phyloP scores from a whole-genome alignment of 2,113 vertebrate genomes.

The Rhea pennata region DNA sequence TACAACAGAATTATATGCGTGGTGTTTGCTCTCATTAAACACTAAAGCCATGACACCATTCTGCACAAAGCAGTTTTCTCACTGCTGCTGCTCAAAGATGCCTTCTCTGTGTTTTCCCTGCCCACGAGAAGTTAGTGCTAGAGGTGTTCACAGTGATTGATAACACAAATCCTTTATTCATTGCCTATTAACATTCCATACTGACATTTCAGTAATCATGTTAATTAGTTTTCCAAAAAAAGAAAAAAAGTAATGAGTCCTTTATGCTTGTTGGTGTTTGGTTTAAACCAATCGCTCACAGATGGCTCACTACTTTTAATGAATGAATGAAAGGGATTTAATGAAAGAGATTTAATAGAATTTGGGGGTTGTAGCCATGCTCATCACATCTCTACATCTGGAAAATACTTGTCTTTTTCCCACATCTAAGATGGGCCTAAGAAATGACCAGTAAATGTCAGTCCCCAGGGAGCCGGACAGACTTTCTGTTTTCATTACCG shows the following conservation, averaged over 20 bases:
- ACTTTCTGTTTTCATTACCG: not conserved
- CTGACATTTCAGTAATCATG: slow-evolving; percentile 22
- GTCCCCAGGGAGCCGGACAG: not conserved
- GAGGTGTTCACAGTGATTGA: not conserved
- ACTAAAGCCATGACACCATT: not conserved
- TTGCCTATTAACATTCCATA: not conserved
- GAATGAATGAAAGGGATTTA: not conserved
- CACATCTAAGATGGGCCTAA: not conserved
- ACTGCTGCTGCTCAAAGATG: not conserved
- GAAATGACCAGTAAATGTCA: not conserved
- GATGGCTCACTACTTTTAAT: not conserved
- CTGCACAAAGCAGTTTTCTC: not conserved
- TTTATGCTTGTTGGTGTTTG: slow-evolving; percentile 23
- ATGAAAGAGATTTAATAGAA: not conserved
- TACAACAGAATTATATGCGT: not conserved
- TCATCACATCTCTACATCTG: not conserved
- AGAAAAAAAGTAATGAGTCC: not conserved
- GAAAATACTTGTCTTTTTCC: not conserved
- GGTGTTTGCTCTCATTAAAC: not conserved
- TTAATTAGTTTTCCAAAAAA: slow-evolving; percentile 45
- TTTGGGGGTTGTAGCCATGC: not conserved
- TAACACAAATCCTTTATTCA: not conserved
- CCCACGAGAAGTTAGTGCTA: not conserved
- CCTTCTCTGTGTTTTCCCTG: not conserved
- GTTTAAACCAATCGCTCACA: not conserved